Evolutionary conservation across 2,888 invertebrate genomes (phyloP), one percentile per base, ranked within the genome.

Genomic region (Theretra japonica): DNA sequence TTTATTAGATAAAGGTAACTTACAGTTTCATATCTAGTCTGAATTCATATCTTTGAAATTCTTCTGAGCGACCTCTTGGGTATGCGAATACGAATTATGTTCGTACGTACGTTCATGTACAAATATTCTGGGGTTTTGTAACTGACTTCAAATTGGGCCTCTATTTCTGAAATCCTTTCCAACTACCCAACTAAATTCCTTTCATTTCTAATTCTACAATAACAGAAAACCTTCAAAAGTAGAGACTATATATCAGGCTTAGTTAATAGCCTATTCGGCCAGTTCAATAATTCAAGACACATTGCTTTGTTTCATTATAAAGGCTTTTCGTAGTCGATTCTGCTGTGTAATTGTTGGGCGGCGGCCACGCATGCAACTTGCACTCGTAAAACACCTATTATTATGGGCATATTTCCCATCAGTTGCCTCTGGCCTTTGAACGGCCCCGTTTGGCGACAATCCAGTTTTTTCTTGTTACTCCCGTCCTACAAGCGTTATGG

Each of bases 381-480:
- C 72, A 76, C 76, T 79, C 80, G 82, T 85, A 87, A 86, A 86
- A 83, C 82, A 81, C 80, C 79, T 83, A 82, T 83, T 83, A 87
- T 87, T 80, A 83, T 84, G 82, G 80, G 79, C 81, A 81, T 85
- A 85, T 86, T 88, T 86, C 79, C 81, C 80, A 84, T 83, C 86
- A 82, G 83, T 83, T 82, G 85, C 87, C 86, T 78, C 80, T 80
- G 85, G 88, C 83, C 73, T 83, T 82, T 82, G 82, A 79, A 80
- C 80, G 81, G 79, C 79, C 73, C 77, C 79, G 82, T 79, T 89
- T 90, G 90, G 90, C 87, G 73, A n/a, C 48, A 75, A 74, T 85
- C 90, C 90, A 90, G 80, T 83, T 84, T 86, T 87, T 86, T 83
- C 81, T 82, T 81, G 79, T 81, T 83, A 79, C 79, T 77, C 75